A percentile compares a stretch with the other conserved stretches of the same genome.
Conservation (phyloP, 2,888 invertebrate species). For the Drosophila silvestris region DNA sequence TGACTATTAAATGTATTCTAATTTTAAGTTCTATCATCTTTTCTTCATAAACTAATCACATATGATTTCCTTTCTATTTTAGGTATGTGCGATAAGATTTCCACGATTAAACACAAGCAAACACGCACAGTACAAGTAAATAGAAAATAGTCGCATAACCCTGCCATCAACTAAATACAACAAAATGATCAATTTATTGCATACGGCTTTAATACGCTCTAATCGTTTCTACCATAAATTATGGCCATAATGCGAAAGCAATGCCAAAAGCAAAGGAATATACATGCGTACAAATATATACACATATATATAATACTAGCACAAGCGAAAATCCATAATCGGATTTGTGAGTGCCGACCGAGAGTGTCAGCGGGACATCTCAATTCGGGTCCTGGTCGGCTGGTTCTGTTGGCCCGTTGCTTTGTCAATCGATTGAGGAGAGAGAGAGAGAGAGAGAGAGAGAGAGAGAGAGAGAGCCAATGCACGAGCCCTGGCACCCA, state of each 20-base stretch:
- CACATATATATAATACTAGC: not conserved
- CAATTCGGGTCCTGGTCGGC: conserved; percentile 43
- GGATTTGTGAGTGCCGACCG: conserved; percentile 60
- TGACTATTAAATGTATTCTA: not conserved
- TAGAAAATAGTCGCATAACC: not conserved
- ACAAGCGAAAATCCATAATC: conserved; percentile 61
- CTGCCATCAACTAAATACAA: conserved; percentile 10
- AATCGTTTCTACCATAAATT: conserved; percentile 72
- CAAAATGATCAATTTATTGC: conserved; percentile 42
- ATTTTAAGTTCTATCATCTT: not conserved
- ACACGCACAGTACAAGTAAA: not conserved
- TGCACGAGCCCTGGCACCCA: conserved; percentile 64
- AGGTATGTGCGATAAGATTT: conserved; percentile 63
- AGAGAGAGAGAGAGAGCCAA: no score
- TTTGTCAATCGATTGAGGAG: conserved; percentile 6
- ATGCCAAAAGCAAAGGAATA: conserved; percentile 15
- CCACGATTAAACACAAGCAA: conserved; percentile 15
- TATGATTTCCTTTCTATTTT: conserved; percentile 22
- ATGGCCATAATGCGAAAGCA: conserved; percentile 56
- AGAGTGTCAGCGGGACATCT: conserved; percentile 76
- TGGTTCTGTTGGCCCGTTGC: conserved; percentile 14
- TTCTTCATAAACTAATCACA: conserved; percentile 5
- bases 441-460: not conserved
- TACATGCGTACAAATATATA: not conserved
- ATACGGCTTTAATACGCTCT: conserved; percentile 34